Conservation (phyloP, 2,888 invertebrate species). For the Pyralis farinalis region DNA sequence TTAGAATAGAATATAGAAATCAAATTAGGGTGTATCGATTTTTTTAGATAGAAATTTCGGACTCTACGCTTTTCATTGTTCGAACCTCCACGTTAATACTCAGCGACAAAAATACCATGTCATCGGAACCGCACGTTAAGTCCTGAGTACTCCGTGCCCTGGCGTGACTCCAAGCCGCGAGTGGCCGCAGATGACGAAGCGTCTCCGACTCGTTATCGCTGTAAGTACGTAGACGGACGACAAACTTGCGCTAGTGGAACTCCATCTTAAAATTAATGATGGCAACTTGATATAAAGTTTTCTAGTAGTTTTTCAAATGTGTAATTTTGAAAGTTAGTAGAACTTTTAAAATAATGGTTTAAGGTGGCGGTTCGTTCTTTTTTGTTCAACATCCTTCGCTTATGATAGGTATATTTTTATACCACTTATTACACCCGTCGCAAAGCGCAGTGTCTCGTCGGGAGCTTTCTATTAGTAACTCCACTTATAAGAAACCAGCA, state of each 20-base stretch:
- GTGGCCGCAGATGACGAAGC: slow-evolving; percentile 64
- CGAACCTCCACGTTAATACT: not conserved
- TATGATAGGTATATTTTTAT: no score
- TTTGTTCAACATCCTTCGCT: no score
- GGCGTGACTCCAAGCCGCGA: slow-evolving; percentile 65
- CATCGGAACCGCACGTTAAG: slow-evolving; percentile 3
- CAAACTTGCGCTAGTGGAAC: slow-evolving; percentile 21
- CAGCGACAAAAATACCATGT: slow-evolving; percentile 1
- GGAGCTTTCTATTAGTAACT: no score
- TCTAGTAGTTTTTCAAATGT: slow-evolving; percentile 1
- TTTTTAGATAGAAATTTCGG: no score
- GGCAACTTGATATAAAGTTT: slow-evolving; percentile 3
- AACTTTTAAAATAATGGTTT: no score
- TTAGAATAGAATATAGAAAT: no score
- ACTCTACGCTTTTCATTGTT: no score
- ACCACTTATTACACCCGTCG: no score
- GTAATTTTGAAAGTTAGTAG: not conserved
- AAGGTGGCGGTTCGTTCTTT: no score
- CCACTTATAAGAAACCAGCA: no score
- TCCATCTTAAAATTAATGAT: slow-evolving; percentile 27
- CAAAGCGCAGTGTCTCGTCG: no score
- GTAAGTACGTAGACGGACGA: not conserved
- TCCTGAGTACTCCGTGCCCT: slow-evolving; percentile 39
- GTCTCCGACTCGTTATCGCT: slow-evolving; percentile 53
- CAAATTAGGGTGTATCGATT: no score